A percentile compares a stretch with the other conserved stretches of the same genome.
phyloP scores from a whole-genome alignment of 2,888 invertebrate genomes.

The Dastarcus helophoroides region DNA sequence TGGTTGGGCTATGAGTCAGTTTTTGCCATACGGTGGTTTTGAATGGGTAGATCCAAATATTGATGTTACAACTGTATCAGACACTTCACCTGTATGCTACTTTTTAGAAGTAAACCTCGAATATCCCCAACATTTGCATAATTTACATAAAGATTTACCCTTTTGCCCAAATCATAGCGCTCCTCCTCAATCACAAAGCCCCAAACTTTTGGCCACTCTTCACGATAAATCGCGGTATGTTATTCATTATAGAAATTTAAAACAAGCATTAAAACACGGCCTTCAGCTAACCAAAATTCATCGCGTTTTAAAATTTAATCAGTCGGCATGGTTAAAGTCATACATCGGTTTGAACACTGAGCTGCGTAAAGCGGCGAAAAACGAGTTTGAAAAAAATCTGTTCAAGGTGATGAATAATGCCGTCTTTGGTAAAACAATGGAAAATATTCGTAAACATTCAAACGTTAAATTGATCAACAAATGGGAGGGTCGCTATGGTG shows the following conservation, averaged over 20 bases:
- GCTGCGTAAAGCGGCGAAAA: background rate
- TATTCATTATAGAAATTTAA: conserved; percentile 7
- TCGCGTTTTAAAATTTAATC: conserved; percentile 5
- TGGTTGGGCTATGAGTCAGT: conserved; percentile 14
- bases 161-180: conserved; percentile 11
- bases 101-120: conserved; percentile 15
- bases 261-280: conserved; percentile 5
- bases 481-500: conserved; percentile 3
- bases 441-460: conserved; percentile 6
- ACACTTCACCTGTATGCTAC: too few relatives aligned
- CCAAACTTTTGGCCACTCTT: conserved; percentile 8
- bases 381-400: conserved; percentile 7
- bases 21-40: conserved; percentile 11
- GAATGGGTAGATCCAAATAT: conserved; percentile 7
- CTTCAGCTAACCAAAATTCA: conserved; percentile 9
- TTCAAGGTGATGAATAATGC: conserved; percentile 9
- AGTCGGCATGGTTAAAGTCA: conserved; percentile 5
- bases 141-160: conserved; percentile 14
- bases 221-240: conserved; percentile 6
- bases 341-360: conserved; percentile 7
- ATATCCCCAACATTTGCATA: conserved; percentile 13
- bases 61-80: conserved; percentile 3
- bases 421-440: conserved; percentile 7
- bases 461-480: background rate
- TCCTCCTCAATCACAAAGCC: conserved; percentile 9